These are phyloP conservation scores for Zaprionus ghesquierei DNA, from an alignment of 1,140 invertebrate species.

Conservation along the genomic window DNA sequence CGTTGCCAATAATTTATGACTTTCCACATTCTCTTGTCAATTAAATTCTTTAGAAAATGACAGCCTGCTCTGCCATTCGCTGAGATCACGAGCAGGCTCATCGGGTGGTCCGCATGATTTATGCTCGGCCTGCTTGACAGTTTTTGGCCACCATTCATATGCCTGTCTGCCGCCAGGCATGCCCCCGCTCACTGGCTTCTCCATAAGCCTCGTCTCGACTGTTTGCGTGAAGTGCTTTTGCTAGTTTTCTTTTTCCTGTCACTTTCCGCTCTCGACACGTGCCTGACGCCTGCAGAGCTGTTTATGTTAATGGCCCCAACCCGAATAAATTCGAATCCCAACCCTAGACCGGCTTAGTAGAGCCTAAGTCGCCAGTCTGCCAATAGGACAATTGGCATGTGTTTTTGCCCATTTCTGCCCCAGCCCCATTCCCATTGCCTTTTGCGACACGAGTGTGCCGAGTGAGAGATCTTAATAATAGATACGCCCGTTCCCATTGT, in stretches of 20 bases:
- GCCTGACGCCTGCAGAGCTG: conserved; percentile 70
- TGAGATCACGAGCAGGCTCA: conserved; percentile 46
- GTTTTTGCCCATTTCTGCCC: conserved; percentile 53
- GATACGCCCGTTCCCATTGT: conserved; percentile 60
- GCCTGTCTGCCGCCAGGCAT: conserved; percentile 3
- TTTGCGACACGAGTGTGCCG: conserved; percentile 28
- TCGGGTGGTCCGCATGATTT: conserved; percentile 61
- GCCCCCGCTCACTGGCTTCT: too few relatives aligned
- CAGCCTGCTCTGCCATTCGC: conserved; percentile 64
- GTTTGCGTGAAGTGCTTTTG: conserved; percentile 51
- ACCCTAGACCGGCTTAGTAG: conserved; percentile 2
- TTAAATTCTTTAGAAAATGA: conserved; percentile 79
- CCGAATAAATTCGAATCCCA: conserved; percentile 10
- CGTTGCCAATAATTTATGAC: conserved; percentile 69
- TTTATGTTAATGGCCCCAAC: conserved; percentile 73
- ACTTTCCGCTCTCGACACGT: conserved; percentile 50
- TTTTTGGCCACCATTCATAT: conserved; percentile 47
- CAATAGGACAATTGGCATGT: conserved; percentile 70
- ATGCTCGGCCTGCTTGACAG: conserved; percentile 56
- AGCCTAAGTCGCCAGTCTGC: conserved; percentile 1
- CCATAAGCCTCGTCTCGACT: not conserved
- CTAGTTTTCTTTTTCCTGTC: conserved; percentile 59
- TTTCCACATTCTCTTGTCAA: conserved; percentile 73
- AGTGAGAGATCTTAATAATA: conserved; percentile 77
- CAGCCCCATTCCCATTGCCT: conserved; percentile 7